Conservation (phyloP, 2,888 invertebrate genomes). For the Pilophorus perplexus region DNA sequence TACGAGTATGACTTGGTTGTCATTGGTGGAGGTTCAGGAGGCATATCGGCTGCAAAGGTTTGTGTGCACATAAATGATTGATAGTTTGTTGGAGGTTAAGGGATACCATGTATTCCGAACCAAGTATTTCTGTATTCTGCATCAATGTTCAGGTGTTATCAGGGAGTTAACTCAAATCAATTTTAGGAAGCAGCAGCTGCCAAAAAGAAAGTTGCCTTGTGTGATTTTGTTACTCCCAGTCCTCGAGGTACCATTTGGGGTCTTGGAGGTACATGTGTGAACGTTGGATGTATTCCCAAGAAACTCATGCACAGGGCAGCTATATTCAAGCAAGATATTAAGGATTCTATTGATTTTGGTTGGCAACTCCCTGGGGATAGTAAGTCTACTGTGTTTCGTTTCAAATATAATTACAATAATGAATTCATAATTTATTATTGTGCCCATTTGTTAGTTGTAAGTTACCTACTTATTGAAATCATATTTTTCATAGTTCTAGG, state of each 20-base stretch:
- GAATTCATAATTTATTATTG: no score
- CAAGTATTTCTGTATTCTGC: no score
- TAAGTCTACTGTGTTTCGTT: no score
- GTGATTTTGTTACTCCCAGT: constrained; percentile 83
- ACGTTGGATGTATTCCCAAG: constrained; percentile 97
- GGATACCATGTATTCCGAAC: no score
- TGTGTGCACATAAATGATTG: background rate
- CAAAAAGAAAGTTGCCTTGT: constrained; percentile 79
- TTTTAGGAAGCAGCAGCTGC: constrained; percentile 71
- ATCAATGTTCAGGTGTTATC: no score
- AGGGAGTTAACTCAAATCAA: no score
- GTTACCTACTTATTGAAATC: no score
- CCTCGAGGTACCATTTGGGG: constrained; percentile 91
- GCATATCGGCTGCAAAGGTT: constrained; percentile 82
- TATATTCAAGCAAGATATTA: constrained; percentile 58
- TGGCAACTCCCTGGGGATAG: constrained; percentile 49
- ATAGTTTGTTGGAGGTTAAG: background rate
- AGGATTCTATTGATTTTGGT: constrained; percentile 52
- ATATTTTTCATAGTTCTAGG: no score
- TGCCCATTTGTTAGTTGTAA: no score
- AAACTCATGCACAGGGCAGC: constrained; percentile 97
- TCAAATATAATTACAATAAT: no score
- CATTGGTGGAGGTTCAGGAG: constrained; percentile 94
- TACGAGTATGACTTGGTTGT: constrained; percentile 85
- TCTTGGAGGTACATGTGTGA: constrained; percentile 94